Evolutionary conservation across 2,113 vertebrate genomes (phyloP).

Genomic region (Meleagris gallopavo): DNA sequence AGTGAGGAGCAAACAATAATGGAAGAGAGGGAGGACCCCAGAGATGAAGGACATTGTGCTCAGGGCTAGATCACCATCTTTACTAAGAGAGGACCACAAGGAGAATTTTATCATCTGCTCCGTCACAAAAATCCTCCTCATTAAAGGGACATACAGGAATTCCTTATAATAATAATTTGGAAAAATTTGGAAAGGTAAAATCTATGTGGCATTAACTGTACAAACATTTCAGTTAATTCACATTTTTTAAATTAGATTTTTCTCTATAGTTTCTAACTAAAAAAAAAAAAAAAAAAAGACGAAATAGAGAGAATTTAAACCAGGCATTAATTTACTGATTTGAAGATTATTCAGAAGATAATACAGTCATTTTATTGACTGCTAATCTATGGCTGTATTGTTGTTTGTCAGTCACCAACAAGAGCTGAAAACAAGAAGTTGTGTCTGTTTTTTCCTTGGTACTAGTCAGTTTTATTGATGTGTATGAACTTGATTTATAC

Average conservation of each 20-base stretch:
- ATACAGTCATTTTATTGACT: slow-evolving; percentile 17
- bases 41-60: neutral
- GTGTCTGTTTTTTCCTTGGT: slow-evolving; percentile 17
- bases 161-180: neutral
- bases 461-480: slow-evolving; percentile 55
- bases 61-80: neutral
- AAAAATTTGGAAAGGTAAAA: neutral
- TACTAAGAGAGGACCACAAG: neutral
- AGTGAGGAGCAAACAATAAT: neutral
- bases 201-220: neutral
- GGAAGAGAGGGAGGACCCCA: neutral
- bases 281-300: neutral
- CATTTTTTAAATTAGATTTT: neutral
- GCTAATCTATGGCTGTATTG: neutral
- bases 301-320: slow-evolving; percentile 10
- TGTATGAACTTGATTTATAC: slow-evolving; percentile 12
- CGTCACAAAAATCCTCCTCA: neutral
- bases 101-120: neutral
- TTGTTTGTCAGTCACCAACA: slow-evolving; percentile 52
- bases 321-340: neutral
- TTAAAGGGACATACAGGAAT: neutral
- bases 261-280: neutral
- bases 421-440: slow-evolving; percentile 53
- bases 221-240: neutral
- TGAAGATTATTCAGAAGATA: slow-evolving; percentile 16